phyloP scores from a whole-genome alignment of 2,888 invertebrate genomes.

The Melipona bicolor region DNA sequence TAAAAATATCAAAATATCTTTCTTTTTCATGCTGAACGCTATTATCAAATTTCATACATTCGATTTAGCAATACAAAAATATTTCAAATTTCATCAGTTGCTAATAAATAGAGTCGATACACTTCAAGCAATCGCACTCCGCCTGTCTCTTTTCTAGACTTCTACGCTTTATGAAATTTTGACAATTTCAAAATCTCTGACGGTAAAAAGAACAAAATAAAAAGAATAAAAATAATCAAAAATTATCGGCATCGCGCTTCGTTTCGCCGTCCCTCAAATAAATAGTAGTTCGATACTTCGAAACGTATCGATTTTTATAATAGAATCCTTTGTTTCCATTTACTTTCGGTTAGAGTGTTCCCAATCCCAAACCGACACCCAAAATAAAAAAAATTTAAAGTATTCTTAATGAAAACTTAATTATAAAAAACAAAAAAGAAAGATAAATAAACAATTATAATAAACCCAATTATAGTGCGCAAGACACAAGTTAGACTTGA shows the following conservation, averaged over 20 bases:
- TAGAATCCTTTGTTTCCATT: conserved; percentile 15
- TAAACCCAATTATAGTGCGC: conserved; percentile 70
- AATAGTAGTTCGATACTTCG: conserved; percentile 20
- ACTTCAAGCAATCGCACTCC: not conserved
- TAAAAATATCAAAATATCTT: not conserved
- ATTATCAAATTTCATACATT: not conserved
- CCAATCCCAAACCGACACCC: conserved; percentile 77
- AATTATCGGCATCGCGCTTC: conserved; percentile 43
- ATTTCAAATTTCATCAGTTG: conserved; percentile 10
- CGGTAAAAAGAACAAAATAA: not conserved
- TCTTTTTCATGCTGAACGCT: not conserved
- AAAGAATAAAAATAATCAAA: not conserved
- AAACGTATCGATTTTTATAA: conserved; percentile 35
- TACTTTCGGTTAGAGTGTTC: conserved; percentile 75
- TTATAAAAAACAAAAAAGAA: conserved; percentile 50
- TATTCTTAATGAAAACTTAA: conserved; percentile 64
- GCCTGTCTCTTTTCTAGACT: not conserved
- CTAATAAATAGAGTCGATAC: conserved; percentile 14
- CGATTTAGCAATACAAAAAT: conserved; percentile 5
- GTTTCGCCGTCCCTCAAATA: conserved; percentile 43
- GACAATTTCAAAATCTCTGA: not conserved
- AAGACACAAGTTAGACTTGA: conserved; percentile 70
- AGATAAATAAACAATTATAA: conserved; percentile 55
- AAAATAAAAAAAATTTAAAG: conserved; percentile 59
- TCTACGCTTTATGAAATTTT: not conserved